Evolutionary conservation across 2,888 invertebrate species (phyloP).

Genomic region (Nemapogon koenigi): DNA sequence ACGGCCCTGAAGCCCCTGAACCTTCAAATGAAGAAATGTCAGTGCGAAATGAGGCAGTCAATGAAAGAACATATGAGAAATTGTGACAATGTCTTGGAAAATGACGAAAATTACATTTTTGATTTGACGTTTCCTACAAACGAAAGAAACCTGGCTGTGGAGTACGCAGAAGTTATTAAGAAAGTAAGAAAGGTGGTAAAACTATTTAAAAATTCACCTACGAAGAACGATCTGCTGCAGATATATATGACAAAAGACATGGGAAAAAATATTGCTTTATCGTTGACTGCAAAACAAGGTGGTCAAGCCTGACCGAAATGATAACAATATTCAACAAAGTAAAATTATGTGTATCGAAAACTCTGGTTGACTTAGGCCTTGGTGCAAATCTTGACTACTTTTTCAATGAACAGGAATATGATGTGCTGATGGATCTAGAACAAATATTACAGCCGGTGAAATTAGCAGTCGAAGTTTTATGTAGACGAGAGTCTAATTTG

Average conservation of each 20-base stretch:
- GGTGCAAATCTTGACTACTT: too few relatives aligned
- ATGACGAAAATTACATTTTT: neutral
- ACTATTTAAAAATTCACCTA: neutral
- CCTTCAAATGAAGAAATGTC: neutral
- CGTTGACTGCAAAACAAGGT: neutral
- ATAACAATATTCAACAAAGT: neutral
- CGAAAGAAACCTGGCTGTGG: neutral
- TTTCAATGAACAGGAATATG: too few relatives aligned
- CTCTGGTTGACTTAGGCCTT: too few relatives aligned
- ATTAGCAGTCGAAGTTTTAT: conserved; percentile 17
- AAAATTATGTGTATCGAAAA: neutral
- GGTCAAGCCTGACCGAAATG: neutral
- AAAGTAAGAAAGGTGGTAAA: neutral
- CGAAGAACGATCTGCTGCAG: neutral
- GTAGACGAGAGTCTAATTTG: conserved; percentile 17
- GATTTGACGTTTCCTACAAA: neutral
- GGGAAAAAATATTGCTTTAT: neutral
- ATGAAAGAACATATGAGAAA: neutral
- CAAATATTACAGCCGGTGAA: conserved; percentile 17
- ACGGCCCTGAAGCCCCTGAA: too few relatives aligned
- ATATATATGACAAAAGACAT: neutral
- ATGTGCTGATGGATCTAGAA: too few relatives aligned
- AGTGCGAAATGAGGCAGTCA: neutral
- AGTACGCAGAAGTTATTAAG: neutral
- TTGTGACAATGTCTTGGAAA: neutral